Conservation (phyloP, 1,140 invertebrate species). For the Rhysida immarginata region DNA sequence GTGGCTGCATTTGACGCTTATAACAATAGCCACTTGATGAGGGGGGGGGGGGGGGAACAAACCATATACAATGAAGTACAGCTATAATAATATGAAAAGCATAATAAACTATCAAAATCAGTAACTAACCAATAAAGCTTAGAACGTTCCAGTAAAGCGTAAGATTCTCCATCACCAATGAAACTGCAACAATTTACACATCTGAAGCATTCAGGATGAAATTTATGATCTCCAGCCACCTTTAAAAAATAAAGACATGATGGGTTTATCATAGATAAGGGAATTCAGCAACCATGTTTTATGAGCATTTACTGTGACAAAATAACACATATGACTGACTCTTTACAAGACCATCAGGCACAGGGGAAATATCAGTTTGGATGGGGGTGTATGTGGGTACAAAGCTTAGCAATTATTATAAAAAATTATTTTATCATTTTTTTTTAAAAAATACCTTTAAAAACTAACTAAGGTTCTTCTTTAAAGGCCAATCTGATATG, state of each 20-base stretch:
- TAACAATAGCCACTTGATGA: slow-evolving; percentile 43
- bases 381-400: too few species aligned
- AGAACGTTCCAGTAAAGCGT: slow-evolving; percentile 72
- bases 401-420: too few species aligned
- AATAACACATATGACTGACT: too few species aligned
- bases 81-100: neutral
- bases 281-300: too few species aligned
- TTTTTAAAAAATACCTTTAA: too few species aligned
- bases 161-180: slow-evolving; percentile 82
- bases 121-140: slow-evolving; percentile 62
- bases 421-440: too few species aligned
- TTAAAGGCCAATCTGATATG: too few species aligned
- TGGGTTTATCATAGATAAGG: too few species aligned
- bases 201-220: slow-evolving; percentile 88
- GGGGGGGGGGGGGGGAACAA: slow-evolving; percentile 1
- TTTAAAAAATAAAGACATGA: slow-evolving; percentile 13
- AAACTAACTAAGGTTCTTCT: too few species aligned
- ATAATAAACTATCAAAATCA: neutral
- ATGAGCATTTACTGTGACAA: too few species aligned
- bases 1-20: slow-evolving; percentile 43
- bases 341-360: too few species aligned
- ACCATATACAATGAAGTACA: neutral
- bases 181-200: slow-evolving; percentile 63
- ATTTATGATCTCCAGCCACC: slow-evolving; percentile 79
- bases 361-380: too few species aligned